Percentiles rank a stretch among this genome's conserved stretches.
These are phyloP conservation scores for Pangasius larnaudii DNA, from an alignment of 2,797 vertebrate genomes.

Conservation along the genomic window DNA sequence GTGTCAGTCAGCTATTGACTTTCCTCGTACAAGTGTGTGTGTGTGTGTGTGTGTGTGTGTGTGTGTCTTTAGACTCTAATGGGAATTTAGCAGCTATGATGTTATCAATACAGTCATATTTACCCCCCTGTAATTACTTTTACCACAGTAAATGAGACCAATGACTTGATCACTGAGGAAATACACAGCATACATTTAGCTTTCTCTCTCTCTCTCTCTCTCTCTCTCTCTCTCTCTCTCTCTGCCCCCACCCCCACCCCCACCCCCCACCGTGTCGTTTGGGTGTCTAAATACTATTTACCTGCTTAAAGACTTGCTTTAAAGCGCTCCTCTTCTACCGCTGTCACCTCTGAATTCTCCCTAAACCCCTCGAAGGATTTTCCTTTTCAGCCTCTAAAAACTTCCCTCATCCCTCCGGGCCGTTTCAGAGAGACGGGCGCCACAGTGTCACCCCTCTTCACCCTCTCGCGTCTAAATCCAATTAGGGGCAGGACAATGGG, in stretches of 20 bases:
- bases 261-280: conserved; percentile 55
- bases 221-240: not conserved
- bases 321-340: conserved; percentile 82
- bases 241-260: conserved; percentile 17
- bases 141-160: not conserved
- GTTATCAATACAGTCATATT: not conserved
- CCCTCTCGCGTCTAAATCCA: conserved; percentile 83
- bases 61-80: conserved; percentile 10
- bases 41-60: conserved; percentile 61
- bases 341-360: conserved; percentile 83
- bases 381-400: conserved; percentile 79
- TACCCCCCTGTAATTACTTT: not conserved
- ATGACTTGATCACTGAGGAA: not conserved
- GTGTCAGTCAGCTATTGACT: conserved; percentile 97
- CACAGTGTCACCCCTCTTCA: conserved; percentile 58
- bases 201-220: not conserved
- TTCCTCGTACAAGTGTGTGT: conserved; percentile 89
- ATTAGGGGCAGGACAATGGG: conserved; percentile 96
- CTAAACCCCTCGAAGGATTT: conserved; percentile 78
- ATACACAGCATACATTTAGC: not conserved
- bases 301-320: conserved; percentile 81
- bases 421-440: conserved; percentile 41
- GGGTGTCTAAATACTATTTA: conserved; percentile 75
- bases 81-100: conserved; percentile 7
- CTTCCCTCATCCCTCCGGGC: conserved; percentile 58